Base-by-base conservation (phyloP, 2,113 vertebrate genomes). In the Anguilla rostrata region DNA sequence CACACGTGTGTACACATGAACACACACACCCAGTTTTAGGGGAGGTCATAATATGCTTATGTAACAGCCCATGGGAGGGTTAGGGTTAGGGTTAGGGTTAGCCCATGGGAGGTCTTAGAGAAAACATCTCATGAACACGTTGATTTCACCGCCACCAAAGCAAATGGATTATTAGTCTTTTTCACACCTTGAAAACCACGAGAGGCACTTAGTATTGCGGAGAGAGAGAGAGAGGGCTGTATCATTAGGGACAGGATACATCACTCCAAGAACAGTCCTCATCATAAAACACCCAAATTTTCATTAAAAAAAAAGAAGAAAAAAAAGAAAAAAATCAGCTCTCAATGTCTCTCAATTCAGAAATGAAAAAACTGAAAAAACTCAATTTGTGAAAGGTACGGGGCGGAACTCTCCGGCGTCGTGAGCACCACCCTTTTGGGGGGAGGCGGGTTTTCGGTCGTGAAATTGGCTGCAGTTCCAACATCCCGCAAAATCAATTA, bases 401-500 rank as follows among this genome's bases (percentile, higher is more conserved):
- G 46, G 49, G 40, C 82, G 46, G 71, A 40, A 39, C 53, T 43
- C 15, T 20, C 22, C 20, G 16, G 53, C 80, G 3, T 63, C 78
- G 39, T 46, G 85, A 63, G 85, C 82, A 78, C 39, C 81, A 85
- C 41, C 7, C 57, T 34, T n/a, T 75, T 78, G 39, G 79, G 7
- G 49, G 56, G 39, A 53, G 8, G 26, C 29, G 78, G 66, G 78
- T 81, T 87, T 43, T 87, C 49, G 84, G 22, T 43, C 82, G 56
- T 71, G 41, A 86, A 71, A 86, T 80, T 26, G 29, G 75, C 81
- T 75, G 87, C 84, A 75, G 78, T 84, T 86, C 82, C 81, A 71
- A 34, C 39, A 40, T 71, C 39, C 26, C 78, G 60, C 39, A 84
- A 78, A 29, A 79, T 85, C 86, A 87, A 84, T 87, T 84, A 86